Evolutionary conservation across 2,797 vertebrate species (phyloP).

Genomic region (Eulemur mongoz): DNA sequence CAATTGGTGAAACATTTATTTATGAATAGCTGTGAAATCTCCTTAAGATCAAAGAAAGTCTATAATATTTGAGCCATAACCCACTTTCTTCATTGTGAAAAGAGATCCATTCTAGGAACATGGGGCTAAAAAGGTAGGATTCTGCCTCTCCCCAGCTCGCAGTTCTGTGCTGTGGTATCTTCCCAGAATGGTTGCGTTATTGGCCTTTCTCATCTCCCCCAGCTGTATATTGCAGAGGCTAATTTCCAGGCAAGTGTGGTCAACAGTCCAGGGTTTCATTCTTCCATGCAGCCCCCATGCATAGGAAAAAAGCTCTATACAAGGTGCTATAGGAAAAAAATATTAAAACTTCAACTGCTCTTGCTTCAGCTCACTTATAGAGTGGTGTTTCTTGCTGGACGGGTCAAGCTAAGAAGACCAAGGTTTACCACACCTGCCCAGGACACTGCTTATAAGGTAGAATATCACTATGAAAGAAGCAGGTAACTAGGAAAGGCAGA

Average conservation of each 20-base stretch:
- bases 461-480: not conserved
- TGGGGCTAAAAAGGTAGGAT: not conserved
- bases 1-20: not conserved
- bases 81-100: not conserved
- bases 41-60: not conserved
- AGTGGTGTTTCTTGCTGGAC: not conserved
- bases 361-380: not conserved
- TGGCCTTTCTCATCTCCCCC: not conserved
- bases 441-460: not conserved
- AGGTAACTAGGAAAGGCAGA: not conserved
- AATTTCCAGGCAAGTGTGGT: not conserved
- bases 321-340: not conserved
- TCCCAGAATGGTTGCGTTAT: accelerated
- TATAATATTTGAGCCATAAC: not conserved
- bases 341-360: not conserved
- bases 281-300: not conserved
- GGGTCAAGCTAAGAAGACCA: not conserved
- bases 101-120: not conserved
- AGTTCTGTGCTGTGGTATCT: not conserved
- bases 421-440: not conserved
- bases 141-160: not conserved
- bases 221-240: not conserved
- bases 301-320: not conserved
- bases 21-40: not conserved
- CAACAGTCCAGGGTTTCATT: not conserved